Percentiles rank a stretch among this genome's conserved stretches.
These are phyloP conservation scores for Falco biarmicus DNA, from an alignment of 2,797 vertebrate genomes.

Conservation along the genomic window DNA sequence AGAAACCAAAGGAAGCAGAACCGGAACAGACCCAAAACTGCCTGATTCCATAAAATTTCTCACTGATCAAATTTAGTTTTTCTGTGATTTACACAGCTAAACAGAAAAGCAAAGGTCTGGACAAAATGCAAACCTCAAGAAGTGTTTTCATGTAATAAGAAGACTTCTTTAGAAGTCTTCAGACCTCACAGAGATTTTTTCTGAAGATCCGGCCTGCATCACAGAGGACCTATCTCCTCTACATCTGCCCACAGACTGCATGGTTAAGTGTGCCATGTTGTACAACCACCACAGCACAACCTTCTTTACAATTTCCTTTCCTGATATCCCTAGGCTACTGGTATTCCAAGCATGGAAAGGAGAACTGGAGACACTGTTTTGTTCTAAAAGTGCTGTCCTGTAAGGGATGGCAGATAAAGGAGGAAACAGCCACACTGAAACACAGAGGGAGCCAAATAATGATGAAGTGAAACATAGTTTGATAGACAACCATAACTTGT, in stretches of 20 bases:
- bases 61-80: neutral
- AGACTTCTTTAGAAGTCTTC: neutral
- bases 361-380: neutral
- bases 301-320: neutral
- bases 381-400: neutral
- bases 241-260: fast-evolving
- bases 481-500: neutral
- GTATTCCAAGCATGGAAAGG: neutral
- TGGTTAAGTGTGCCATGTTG: neutral
- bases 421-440: neutral
- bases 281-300: neutral
- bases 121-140: neutral
- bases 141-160: neutral
- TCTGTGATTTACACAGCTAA: neutral
- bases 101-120: neutral
- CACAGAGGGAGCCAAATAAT: neutral
- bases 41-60: neutral
- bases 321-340: neutral
- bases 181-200: neutral
- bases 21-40: neutral
- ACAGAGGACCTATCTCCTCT: neutral
- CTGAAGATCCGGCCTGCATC: neutral
- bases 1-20: neutral
- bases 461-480: neutral
- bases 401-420: neutral